A percentile compares a stretch with the other conserved stretches of the same genome.
Evolutionary conservation across 2,888 invertebrate species (phyloP).

Genomic region (Lomographa bimaculata): DNA sequence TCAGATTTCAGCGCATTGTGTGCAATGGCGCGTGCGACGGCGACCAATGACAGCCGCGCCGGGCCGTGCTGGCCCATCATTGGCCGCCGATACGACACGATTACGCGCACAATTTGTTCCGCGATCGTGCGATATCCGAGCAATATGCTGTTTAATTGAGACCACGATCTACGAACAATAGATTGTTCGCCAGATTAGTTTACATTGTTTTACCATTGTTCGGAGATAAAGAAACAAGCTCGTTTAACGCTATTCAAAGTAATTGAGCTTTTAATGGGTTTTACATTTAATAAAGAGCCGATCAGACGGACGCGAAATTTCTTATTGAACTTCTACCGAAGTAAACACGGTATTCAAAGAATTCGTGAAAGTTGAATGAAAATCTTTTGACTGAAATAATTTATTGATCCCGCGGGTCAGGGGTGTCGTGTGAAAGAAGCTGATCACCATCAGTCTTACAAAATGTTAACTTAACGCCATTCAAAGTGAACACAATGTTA

Average conservation of each 20-base stretch:
- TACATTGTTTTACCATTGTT: slow-evolving; percentile 37
- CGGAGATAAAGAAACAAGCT: slow-evolving; percentile 8
- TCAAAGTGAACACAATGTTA: slow-evolving; percentile 7
- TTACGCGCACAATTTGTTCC: slow-evolving; percentile 69
- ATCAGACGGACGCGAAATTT: background rate
- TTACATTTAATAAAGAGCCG: too few relatives aligned
- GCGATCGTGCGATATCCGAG: slow-evolving; percentile 50
- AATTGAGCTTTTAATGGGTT: too few relatives aligned
- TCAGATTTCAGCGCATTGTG: slow-evolving; percentile 67
- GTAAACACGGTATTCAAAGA: slow-evolving; percentile 17
- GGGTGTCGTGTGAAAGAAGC: slow-evolving; percentile 43
- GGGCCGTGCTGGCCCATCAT: slow-evolving; percentile 10
- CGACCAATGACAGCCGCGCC: slow-evolving; percentile 40
- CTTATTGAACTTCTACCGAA: background rate
- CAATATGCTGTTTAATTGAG: slow-evolving; percentile 56
- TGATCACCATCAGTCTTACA: slow-evolving; percentile 26
- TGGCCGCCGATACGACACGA: slow-evolving; percentile 39
- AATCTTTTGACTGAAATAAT: slow-evolving; percentile 36
- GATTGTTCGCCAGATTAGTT: slow-evolving; percentile 14
- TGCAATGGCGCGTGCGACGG: slow-evolving; percentile 50
- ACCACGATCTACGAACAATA: slow-evolving; percentile 29
- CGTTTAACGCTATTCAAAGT: too few relatives aligned
- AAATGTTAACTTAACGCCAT: background rate
- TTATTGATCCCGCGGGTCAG: slow-evolving; percentile 40
- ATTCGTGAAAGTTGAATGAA: slow-evolving; percentile 35